These are phyloP conservation scores for Pinctada fucata DNA, from an alignment of 2,888 invertebrate genomes.

Conservation along the genomic window DNA sequence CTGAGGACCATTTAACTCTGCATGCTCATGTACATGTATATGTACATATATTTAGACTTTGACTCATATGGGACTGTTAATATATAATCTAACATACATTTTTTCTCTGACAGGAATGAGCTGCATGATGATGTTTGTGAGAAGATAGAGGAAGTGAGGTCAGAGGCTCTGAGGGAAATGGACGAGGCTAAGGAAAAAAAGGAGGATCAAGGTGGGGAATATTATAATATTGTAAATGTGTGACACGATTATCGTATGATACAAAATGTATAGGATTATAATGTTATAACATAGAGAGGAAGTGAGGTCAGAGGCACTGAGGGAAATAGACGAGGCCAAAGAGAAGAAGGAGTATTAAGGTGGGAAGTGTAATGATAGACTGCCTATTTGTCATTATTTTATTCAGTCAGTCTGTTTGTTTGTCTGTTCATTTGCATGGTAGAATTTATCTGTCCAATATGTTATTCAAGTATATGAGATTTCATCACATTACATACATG, in stretches of 20 bases:
- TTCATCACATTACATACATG: too few species aligned
- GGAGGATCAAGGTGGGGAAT: slow-evolving; percentile 60
- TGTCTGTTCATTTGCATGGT: too few species aligned
- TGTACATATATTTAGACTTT: too few species aligned
- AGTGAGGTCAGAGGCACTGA: slow-evolving; percentile 65
- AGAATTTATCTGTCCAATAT: too few species aligned
- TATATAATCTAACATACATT: too few species aligned
- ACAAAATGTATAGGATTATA: not conserved
- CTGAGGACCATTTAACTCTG: too few species aligned
- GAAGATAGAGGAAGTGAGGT: slow-evolving; percentile 67
- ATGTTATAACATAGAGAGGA: slow-evolving; percentile 38
- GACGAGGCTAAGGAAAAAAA: slow-evolving; percentile 64
- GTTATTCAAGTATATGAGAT: too few species aligned
- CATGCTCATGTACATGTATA: too few species aligned
- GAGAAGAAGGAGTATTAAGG: slow-evolving; percentile 61
- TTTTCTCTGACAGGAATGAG: slow-evolving; percentile 23
- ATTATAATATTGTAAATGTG: slow-evolving; percentile 2
- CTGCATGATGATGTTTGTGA: slow-evolving; percentile 49
- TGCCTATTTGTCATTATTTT: too few species aligned
- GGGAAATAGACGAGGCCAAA: slow-evolving; percentile 66
- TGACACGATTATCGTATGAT: not conserved
- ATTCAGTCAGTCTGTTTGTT: too few species aligned
- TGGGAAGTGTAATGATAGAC: not conserved
- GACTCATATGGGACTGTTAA: too few species aligned
- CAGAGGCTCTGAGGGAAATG: slow-evolving; percentile 68